phyloP scores from a whole-genome alignment of 2,888 invertebrate genomes.

The Troilus luridus region DNA sequence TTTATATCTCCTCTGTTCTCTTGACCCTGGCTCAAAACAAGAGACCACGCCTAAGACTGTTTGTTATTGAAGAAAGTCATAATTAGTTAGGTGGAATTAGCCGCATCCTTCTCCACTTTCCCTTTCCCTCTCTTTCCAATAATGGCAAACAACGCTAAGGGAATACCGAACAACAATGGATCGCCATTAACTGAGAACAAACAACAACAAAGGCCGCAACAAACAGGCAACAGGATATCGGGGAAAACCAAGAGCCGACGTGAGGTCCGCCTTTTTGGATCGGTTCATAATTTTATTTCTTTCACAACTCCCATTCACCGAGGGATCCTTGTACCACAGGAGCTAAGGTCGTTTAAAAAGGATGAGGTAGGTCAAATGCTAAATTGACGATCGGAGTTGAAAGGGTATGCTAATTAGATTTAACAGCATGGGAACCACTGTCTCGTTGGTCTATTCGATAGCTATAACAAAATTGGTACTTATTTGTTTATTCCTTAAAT shows the following conservation, averaged over 20 bases:
- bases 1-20: too few relatives aligned
- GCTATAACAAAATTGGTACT: too few relatives aligned
- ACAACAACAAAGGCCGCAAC: not conserved
- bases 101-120: not conserved
- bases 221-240: not conserved
- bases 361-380: not conserved
- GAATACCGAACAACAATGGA: constrained; percentile 10
- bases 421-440: not conserved
- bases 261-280: not conserved
- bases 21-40: not conserved
- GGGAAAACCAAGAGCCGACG: not conserved
- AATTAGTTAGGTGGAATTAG: constrained; percentile 20
- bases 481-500: too few relatives aligned
- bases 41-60: not conserved
- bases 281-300: not conserved
- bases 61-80: constrained; percentile 31
- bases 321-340: not conserved
- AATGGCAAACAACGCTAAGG: constrained; percentile 6
- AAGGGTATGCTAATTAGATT: constrained; percentile 2
- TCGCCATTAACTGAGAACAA: not conserved
- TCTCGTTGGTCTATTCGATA: not conserved
- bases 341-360: not conserved
- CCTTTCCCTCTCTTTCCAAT: not conserved
- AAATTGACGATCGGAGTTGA: not conserved
- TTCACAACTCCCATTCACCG: not conserved